Base-by-base conservation (phyloP, 2,888 invertebrate genomes). In the Diaprepes abbreviatus region DNA sequence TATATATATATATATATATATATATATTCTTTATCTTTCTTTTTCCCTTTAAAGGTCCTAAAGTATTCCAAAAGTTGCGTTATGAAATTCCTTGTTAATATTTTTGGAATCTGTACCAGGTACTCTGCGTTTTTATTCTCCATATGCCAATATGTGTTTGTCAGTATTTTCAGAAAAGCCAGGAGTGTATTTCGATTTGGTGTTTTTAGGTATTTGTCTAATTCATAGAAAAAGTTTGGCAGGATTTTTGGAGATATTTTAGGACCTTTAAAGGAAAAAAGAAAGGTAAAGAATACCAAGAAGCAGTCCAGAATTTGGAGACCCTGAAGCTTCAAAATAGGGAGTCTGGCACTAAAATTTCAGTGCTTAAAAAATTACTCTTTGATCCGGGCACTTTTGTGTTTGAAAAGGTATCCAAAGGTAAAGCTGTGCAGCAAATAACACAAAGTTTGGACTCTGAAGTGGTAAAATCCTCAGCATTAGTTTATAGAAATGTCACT, bases 341-440 rank as follows among this genome's bases (percentile, higher is more conserved):
- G 4, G 83, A 85, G 28, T 84, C 85, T 33, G 84, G 85, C 74
- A 84, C 86, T 1, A 88, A 89, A 80, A 84, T 92, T 1, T 84
- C 85, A 7, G 85, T 89, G 2, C 80, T 93, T 33, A 88, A 89
- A 64, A 90, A 89, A 76, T 81, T 93, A 1, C 84, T 92, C 7
- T 86, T 92, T 45, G 85, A 88, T 79, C 92, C 92, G 0, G 92
- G 93, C 3, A 89, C 90, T 77, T 88, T 93, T 69, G 89, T 90
- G 82, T 90, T 93, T 71, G 92, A 92, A 77, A 92, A 92, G 83
- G 88, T 89, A 28, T 91, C 92, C 16, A 88, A 89, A 9, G 88
- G 88, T 10, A 89, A 88, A 75, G 80, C 92, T 48, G 83, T 92
- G 0, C 91, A 90, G 79, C 87, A 89, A 58, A 85, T 92, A 7